Percentiles rank a stretch among this genome's conserved stretches.
These are phyloP conservation scores for Cephus cinctus DNA, from an alignment of 1,140 invertebrate species.

Conservation along the genomic window DNA sequence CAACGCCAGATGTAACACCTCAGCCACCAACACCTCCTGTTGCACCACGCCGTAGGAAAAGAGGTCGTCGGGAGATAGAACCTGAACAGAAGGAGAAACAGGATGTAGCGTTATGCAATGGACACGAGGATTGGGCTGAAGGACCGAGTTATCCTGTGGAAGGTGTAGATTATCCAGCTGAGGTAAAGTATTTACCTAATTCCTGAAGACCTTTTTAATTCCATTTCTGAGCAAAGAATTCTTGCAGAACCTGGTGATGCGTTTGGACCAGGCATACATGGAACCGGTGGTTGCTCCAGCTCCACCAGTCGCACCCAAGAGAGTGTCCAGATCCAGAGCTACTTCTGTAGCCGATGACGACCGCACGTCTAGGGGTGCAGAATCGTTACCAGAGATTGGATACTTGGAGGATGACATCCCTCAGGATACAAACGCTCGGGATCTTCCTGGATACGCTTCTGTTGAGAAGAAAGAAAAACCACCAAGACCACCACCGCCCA, in stretches of 20 bases:
- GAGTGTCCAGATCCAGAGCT: constrained; percentile 57
- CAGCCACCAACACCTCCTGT: background rate
- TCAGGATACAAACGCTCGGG: constrained; percentile 26
- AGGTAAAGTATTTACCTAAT: no score
- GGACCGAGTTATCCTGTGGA: no score
- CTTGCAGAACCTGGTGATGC: constrained; percentile 63
- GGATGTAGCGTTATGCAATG: background rate
- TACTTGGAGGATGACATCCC: constrained; percentile 39
- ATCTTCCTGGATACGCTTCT: constrained; percentile 66
- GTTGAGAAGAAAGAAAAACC: constrained; percentile 64
- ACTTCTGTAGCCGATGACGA: constrained; percentile 67
- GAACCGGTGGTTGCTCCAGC: constrained; percentile 56
- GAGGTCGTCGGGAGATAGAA: constrained; percentile 4
- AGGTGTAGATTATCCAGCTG: background rate
- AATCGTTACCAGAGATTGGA: constrained; percentile 58
- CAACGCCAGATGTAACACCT: constrained; percentile 2
- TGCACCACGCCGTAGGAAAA: constrained; percentile 12
- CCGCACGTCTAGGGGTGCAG: constrained; percentile 68
- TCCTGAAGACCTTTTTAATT: no score
- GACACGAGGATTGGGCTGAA: background rate
- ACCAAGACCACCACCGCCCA: constrained; percentile 60
- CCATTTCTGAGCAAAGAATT: constrained; percentile 31
- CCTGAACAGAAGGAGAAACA: background rate
- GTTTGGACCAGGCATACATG: constrained; percentile 63
- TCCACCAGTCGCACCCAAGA: constrained; percentile 45